phyloP scores from a whole-genome alignment of 2,888 invertebrate species.

The Tenodera sinensis region DNA sequence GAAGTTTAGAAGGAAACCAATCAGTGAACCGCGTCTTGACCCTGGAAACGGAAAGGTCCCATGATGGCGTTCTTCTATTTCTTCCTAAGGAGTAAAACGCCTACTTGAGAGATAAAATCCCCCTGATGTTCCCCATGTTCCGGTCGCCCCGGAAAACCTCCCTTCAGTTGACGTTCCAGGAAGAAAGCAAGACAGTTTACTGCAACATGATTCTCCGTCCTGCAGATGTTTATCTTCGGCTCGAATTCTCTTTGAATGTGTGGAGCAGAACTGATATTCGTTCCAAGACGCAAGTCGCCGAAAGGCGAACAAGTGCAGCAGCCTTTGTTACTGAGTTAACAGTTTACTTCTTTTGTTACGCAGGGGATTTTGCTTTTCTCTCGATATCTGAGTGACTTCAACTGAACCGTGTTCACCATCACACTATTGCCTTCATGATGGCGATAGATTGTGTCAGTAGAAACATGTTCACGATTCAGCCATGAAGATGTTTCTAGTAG shows the following conservation, averaged over 20 bases:
- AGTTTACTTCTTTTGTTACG: too few species aligned
- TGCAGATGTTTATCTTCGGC: background rate
- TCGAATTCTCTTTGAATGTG: background rate
- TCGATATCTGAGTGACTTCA: too few species aligned
- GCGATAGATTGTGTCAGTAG: too few species aligned
- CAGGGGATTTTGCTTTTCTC: too few species aligned
- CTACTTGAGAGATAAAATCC: background rate
- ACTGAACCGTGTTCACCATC: too few species aligned
- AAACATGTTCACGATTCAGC: too few species aligned
- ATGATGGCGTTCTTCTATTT: background rate
- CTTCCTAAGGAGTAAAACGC: background rate
- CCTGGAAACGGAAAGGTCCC: background rate
- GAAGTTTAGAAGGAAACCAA: background rate
- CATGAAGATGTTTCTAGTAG: too few species aligned
- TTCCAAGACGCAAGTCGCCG: background rate
- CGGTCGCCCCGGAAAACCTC: background rate
- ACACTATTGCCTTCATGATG: too few species aligned
- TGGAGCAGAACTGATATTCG: too few species aligned
- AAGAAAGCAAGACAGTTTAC: background rate
- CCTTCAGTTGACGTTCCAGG: background rate
- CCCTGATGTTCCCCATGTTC: background rate
- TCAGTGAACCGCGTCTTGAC: background rate
- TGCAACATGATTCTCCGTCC: background rate
- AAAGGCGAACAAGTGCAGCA: too few species aligned
- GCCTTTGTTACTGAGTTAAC: too few species aligned